These are phyloP conservation scores for Mus caroli DNA, from an alignment of 2,797 vertebrate genomes.

Conservation along the genomic window DNA sequence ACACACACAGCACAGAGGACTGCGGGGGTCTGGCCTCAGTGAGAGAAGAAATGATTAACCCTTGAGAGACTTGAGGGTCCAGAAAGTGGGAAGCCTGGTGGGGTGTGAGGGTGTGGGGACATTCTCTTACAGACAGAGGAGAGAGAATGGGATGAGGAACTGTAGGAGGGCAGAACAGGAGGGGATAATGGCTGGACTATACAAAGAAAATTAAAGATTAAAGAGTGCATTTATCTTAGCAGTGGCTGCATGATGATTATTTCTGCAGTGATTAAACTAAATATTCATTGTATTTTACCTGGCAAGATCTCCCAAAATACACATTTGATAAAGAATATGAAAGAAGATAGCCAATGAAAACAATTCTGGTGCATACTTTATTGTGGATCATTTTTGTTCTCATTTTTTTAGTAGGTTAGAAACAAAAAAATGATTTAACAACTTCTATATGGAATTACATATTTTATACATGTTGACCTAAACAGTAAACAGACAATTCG, in stretches of 20 bases:
- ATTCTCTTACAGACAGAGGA: no score
- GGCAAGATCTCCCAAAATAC: neutral
- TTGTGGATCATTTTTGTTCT: neutral
- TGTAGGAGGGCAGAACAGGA: no score
- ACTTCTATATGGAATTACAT: neutral
- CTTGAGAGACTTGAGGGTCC: no score
- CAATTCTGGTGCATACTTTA: neutral
- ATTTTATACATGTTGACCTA: neutral
- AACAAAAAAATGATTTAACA: neutral
- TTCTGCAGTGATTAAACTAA: slow-evolving; percentile 19
- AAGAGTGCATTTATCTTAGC: neutral
- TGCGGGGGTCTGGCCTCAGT: no score
- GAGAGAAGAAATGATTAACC: no score
- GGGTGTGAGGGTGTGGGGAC: no score
- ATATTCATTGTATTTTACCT: neutral
- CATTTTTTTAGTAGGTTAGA: neutral
- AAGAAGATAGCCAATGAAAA: neutral
- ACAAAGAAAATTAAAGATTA: neutral
- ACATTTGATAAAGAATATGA: neutral
- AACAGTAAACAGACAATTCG: neutral
- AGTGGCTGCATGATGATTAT: neutral
- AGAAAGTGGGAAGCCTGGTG: no score
- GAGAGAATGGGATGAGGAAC: no score
- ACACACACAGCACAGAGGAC: no score
- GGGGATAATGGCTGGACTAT: no score